Base-by-base conservation (phyloP, 2,888 invertebrate species). In the Microctonus brassicae region DNA sequence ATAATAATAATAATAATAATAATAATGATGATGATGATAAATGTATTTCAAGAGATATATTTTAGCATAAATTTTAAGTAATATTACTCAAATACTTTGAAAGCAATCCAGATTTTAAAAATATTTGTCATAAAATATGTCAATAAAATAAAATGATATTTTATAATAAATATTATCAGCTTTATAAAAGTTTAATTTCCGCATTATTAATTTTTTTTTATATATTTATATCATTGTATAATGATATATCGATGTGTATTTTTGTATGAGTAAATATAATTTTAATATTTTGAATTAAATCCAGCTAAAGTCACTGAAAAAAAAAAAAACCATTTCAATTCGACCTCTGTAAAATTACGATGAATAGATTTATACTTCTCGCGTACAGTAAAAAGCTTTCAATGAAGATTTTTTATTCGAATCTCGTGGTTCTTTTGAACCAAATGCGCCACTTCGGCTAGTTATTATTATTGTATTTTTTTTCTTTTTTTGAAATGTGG, bases 361-460 rank as follows among this genome's bases (percentile, higher is more conserved):
- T 66, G 66, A 66, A 66, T 57, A 57, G 66, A 57, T 66, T 57
- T 57, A 64, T 64, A 64, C 64, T 53, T 53, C 47, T 20, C 34
- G 29, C 64, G 53, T 24, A 22, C n/a, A 5, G 52, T 47, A 20
- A 63, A 47, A 42, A 63, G 26, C 64, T 64, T 64, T 64, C 53
- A 52, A 64, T 34, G 29, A 33, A 53, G n/a, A 52, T 64, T 34
- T 10, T 53, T 22, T 26, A 39, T 63, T 52, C 33, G 20, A 52
- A 52, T 52, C 17, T 53, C n/a, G 26, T 17, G 26, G 53, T 47
- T 53, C 22, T 17, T 64, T 53, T 17, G 11, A 17, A 26, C 57
- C 64, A 64, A 64, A 52, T 53, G 53, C 47, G 34, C 47, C 29
- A 53, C 53, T 64, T 64, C 53, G 34, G 34, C 36, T n/a, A 39